Conservation (phyloP, 2,113 vertebrate species). For the Siniperca chuatsi region DNA sequence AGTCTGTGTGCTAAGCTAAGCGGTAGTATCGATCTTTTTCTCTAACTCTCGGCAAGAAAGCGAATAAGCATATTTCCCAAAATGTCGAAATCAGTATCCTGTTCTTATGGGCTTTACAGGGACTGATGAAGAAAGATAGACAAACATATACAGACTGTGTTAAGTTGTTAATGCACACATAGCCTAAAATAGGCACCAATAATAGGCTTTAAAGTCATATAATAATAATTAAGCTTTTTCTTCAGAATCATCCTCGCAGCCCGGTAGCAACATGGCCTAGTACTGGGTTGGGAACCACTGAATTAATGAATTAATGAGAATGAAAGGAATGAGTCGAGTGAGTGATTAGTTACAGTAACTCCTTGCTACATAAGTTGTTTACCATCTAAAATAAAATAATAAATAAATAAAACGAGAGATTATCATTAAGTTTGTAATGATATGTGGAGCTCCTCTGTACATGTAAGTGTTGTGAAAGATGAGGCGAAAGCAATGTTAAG, state of each 20-base stretch:
- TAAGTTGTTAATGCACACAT: not conserved
- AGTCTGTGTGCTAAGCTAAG: not conserved
- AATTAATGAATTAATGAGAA: constrained; percentile 13
- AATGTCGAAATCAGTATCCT: not conserved
- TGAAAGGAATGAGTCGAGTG: not conserved
- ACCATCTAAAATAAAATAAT: not conserved
- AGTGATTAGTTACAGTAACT: constrained; percentile 5
- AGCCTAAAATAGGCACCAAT: not conserved
- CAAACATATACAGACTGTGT: not conserved
- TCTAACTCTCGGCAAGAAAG: not conserved
- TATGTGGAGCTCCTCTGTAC: constrained; percentile 38
- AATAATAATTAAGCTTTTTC: not conserved
- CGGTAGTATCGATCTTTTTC: not conserved
- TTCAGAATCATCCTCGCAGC: not conserved
- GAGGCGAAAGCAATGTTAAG: constrained; percentile 48
- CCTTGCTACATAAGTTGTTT: not conserved
- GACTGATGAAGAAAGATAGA: not conserved
- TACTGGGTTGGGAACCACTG: not conserved
- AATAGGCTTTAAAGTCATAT: constrained; percentile 3
- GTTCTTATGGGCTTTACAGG: not conserved
- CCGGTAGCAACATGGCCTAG: not conserved
- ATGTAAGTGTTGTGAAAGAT: constrained; percentile 22
- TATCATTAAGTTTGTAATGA: constrained; percentile 26
- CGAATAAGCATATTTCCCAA: not conserved
- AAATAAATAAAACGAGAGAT: constrained; percentile 10